These are phyloP conservation scores for Echinops telfairi DNA, from an alignment of 2,113 vertebrate genomes.

Conservation along the genomic window DNA sequence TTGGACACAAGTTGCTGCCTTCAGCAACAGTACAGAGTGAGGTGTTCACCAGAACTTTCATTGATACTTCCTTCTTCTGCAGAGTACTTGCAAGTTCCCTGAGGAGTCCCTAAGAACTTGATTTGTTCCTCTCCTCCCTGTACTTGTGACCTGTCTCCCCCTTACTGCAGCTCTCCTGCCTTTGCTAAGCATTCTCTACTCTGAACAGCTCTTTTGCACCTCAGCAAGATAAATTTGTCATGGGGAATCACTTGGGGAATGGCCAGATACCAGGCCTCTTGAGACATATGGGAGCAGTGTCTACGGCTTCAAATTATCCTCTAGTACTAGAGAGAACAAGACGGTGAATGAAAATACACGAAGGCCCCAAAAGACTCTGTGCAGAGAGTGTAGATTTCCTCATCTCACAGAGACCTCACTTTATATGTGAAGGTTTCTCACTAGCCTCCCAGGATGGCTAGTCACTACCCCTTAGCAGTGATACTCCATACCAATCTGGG, in stretches of 20 bases:
- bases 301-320: conserved; percentile 16
- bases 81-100: not conserved
- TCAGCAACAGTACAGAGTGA: conserved; percentile 9
- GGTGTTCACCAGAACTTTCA: conserved; percentile 31
- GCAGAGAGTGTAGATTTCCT: conserved; percentile 34
- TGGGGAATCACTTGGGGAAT: not conserved
- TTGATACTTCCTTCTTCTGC: conserved; percentile 35
- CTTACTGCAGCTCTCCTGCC: not conserved
- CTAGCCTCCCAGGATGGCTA: not conserved
- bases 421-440: not conserved
- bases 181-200: conserved; percentile 51
- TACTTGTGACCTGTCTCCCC: not conserved
- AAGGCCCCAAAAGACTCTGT: not conserved
- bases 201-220: conserved; percentile 43
- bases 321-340: conserved; percentile 6
- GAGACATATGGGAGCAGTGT: not conserved
- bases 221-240: conserved; percentile 49
- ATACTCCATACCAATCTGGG: not conserved
- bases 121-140: conserved; percentile 41
- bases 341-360: not conserved
- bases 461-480: not conserved
- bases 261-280: conserved; percentile 34
- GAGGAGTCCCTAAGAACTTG: conserved; percentile 9
- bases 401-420: conserved; percentile 33
- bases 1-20: not conserved